These are phyloP conservation scores for Mythimna loreyi DNA, from an alignment of 2,888 invertebrate species.

Conservation along the genomic window DNA sequence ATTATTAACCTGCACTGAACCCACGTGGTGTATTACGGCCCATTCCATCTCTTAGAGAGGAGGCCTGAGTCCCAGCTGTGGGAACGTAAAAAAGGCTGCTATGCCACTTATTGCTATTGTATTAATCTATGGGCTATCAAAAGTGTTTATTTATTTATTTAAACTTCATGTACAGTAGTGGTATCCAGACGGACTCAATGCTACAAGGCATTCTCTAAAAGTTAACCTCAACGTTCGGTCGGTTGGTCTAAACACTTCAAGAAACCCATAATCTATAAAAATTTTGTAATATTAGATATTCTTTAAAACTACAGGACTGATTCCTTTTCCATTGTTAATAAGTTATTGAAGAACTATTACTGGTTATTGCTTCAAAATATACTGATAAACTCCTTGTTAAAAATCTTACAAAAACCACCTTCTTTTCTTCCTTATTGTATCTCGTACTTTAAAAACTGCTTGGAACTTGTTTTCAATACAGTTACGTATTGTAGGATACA, in stretches of 20 bases:
- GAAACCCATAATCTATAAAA: not conserved
- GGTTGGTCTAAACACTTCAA: not conserved
- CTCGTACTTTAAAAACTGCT: constrained; percentile 15
- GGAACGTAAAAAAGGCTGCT: too few species aligned
- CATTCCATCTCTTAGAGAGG: too few species aligned
- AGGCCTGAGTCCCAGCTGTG: too few species aligned
- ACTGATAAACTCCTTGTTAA: not conserved
- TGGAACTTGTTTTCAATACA: constrained; percentile 41
- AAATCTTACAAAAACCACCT: too few species aligned
- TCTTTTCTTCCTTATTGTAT: too few species aligned
- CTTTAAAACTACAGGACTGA: not conserved
- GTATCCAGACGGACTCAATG: too few species aligned
- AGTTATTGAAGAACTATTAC: not conserved
- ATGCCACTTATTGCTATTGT: not conserved
- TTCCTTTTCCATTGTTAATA: constrained; percentile 2
- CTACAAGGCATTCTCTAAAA: too few species aligned
- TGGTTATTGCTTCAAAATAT: constrained; percentile 3
- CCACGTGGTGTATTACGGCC: too few species aligned
- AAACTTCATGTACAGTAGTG: too few species aligned
- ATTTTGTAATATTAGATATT: not conserved
- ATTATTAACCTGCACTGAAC: too few species aligned
- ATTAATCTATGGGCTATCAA: not conserved
- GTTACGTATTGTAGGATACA: constrained; percentile 17
- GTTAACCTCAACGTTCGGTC: too few species aligned
- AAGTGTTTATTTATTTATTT: too few species aligned